A percentile compares a stretch with the other conserved stretches of the same genome.
phyloP scores from a whole-genome alignment of 2,888 invertebrate species.

The Temnothorax ravouxi region DNA sequence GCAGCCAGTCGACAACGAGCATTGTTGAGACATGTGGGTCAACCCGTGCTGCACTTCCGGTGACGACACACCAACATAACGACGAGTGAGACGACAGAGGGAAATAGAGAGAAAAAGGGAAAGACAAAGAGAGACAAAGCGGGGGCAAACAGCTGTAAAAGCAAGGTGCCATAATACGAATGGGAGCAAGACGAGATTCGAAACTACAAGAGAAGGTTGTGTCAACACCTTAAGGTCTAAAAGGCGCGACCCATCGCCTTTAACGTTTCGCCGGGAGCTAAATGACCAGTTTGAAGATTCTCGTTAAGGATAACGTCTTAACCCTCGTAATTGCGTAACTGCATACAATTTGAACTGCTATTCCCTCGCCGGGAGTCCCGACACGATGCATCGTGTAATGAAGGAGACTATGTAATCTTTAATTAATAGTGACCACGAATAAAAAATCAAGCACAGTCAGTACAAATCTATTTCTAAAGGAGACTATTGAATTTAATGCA shows the following conservation, averaged over 20 bases:
- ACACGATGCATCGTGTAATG: conserved; percentile 26
- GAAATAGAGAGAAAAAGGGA: neutral
- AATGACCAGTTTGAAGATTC: conserved; percentile 56
- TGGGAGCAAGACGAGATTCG: conserved; percentile 29
- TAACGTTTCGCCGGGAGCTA: conserved; percentile 62
- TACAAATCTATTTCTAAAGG: neutral
- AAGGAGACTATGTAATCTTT: conserved; percentile 44
- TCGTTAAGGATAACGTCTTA: conserved; percentile 70
- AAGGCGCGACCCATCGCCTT: conserved; percentile 68
- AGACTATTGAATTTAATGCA: neutral
- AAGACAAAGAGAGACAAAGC: conserved; percentile 1
- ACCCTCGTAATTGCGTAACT: conserved; percentile 68
- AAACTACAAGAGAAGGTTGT: conserved; percentile 59
- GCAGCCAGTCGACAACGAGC: conserved; percentile 76
- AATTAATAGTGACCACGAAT: conserved; percentile 49
- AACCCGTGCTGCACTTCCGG: conserved; percentile 77
- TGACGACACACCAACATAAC: conserved; percentile 69
- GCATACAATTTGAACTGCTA: conserved; percentile 66
- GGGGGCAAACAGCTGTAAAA: conserved; percentile 25
- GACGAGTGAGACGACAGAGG: conserved; percentile 34
- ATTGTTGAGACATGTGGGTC: conserved; percentile 82
- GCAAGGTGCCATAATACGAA: conserved; percentile 15
- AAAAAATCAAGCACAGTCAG: neutral
- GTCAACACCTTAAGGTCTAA: conserved; percentile 67
- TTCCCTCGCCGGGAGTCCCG: conserved; percentile 38